Conservation (phyloP, 1,140 invertebrate genomes). For the Adoxophyes honmai region DNA sequence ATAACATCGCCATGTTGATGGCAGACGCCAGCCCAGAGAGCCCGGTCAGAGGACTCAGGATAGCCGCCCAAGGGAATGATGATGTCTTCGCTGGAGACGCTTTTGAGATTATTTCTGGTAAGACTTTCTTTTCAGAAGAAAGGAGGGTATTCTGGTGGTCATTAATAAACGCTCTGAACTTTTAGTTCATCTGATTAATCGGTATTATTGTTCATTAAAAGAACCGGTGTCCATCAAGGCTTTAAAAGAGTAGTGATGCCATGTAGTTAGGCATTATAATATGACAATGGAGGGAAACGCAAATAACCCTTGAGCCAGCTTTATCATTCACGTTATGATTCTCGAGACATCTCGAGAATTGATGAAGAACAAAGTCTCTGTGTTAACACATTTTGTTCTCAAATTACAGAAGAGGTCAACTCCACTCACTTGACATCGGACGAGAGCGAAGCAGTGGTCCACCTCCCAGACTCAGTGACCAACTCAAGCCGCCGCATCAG, state of each 20-base stretch:
- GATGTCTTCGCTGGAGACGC: conserved; percentile 45
- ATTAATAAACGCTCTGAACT: no score
- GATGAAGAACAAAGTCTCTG: no score
- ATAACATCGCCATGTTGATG: conserved; percentile 63
- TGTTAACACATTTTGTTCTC: background rate
- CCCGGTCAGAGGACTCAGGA: conserved; percentile 53
- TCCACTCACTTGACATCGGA: conserved; percentile 29
- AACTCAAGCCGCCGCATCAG: conserved; percentile 47
- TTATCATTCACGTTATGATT: no score
- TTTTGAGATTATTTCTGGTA: conserved; percentile 54
- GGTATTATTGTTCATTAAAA: no score
- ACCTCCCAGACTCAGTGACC: conserved; percentile 50
- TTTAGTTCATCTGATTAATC: no score
- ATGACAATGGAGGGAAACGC: no score
- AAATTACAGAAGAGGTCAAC: conserved; percentile 43
- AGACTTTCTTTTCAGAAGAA: background rate
- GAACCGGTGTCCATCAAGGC: no score
- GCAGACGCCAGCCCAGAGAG: conserved; percentile 39
- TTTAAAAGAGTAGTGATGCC: no score
- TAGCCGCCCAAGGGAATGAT: conserved; percentile 34
- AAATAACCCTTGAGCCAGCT: no score
- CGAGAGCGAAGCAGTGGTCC: conserved; percentile 55
- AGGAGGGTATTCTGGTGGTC: no score
- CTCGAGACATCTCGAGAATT: no score
- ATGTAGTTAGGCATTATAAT: no score